phyloP scores from a whole-genome alignment of 2,888 invertebrate species.

The Dicyrtomina minuta region DNA sequence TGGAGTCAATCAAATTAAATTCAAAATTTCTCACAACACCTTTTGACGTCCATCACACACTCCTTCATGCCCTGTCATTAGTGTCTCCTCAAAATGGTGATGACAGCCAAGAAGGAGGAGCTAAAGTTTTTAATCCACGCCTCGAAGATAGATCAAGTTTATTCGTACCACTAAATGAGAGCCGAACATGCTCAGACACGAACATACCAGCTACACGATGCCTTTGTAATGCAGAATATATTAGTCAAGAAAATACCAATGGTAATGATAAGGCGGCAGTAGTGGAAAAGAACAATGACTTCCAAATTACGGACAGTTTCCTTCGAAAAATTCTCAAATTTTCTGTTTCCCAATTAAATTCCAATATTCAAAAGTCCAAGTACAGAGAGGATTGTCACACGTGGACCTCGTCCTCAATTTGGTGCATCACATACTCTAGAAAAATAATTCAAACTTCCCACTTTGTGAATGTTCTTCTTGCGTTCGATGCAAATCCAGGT shows the following conservation, averaged over 20 bases:
- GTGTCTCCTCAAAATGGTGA: neutral
- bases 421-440: neutral
- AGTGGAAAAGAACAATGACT: too few species aligned
- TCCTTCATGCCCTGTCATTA: constrained; percentile 24
- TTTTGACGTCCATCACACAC: constrained; percentile 71
- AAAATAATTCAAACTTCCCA: neutral
- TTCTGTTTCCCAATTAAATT: neutral
- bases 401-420: neutral
- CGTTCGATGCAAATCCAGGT: constrained; percentile 6
- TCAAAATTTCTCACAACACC: constrained; percentile 70
- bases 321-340: constrained; percentile 15
- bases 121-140: neutral
- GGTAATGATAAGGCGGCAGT: too few species aligned
- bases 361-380: neutral
- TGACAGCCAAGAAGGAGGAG: too few species aligned
- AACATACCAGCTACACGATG: constrained; percentile 7
- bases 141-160: constrained; percentile 19
- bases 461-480: neutral
- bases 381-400: constrained; percentile 2
- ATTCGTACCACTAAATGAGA: neutral
- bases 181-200: neutral
- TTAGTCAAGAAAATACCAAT: neutral
- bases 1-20: constrained; percentile 63
- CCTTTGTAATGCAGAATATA: constrained; percentile 13
- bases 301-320: too few species aligned